Evolutionary conservation across 1,140 invertebrate species (phyloP).

Genomic region (Glomeris maerens): DNA sequence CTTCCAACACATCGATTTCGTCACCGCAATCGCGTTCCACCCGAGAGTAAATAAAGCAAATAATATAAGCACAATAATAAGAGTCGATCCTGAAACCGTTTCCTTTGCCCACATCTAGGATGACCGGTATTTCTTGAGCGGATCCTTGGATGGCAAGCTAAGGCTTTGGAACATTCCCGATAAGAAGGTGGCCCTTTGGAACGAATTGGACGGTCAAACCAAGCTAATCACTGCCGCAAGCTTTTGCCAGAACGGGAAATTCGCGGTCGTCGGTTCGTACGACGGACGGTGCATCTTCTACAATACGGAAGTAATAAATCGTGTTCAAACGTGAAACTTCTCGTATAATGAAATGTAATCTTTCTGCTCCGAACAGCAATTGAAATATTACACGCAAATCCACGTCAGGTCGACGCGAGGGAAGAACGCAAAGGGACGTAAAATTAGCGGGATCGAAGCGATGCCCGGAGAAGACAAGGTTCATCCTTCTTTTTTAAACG

Average conservation of each 20-base stretch:
- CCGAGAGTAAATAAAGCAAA: slow-evolving; percentile 45
- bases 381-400: slow-evolving; percentile 97
- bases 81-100: not conserved
- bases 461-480: slow-evolving; percentile 89
- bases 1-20: slow-evolving; percentile 98
- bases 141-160: slow-evolving; percentile 90
- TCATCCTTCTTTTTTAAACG: slow-evolving; percentile 7
- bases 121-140: slow-evolving; percentile 88
- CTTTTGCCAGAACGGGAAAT: slow-evolving; percentile 93
- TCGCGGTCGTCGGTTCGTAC: slow-evolving; percentile 95
- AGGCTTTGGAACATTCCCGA: slow-evolving; percentile 97
- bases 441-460: slow-evolving; percentile 94
- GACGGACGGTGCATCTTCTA: slow-evolving; percentile 97
- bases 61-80: slow-evolving; percentile 3
- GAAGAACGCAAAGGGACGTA: slow-evolving; percentile 82
- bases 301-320: slow-evolving; percentile 56
- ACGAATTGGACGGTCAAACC: slow-evolving; percentile 82
- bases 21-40: slow-evolving; percentile 96
- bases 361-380: slow-evolving; percentile 55
- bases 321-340: not conserved
- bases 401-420: slow-evolving; percentile 86
- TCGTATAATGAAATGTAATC: not conserved
- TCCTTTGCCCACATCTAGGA: slow-evolving; percentile 36
- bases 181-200: slow-evolving; percentile 95
- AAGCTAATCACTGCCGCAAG: slow-evolving; percentile 95